Evolutionary conservation across 2,888 invertebrate genomes (phyloP).

Genomic region (Vesta saturnalis): DNA sequence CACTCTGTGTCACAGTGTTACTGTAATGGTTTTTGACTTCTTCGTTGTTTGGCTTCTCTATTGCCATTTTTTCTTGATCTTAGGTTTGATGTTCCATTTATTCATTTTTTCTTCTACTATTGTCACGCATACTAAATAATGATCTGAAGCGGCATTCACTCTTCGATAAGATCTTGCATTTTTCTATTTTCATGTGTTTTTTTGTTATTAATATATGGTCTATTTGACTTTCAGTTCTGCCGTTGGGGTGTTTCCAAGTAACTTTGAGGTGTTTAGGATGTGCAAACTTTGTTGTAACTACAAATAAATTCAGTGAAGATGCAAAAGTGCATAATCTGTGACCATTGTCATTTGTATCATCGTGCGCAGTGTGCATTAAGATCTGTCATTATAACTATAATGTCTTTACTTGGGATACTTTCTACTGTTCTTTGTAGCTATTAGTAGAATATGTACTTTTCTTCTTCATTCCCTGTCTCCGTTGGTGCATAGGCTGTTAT

Average conservation of each 20-base stretch:
- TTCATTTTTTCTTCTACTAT: conserved; percentile 3
- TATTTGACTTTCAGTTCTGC: too few relatives aligned
- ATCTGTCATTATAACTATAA: too few relatives aligned
- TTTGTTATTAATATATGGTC: too few relatives aligned
- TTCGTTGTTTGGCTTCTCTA: neutral
- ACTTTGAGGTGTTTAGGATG: neutral
- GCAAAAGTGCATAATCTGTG: neutral
- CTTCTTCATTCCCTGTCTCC: too few relatives aligned
- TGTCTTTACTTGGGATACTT: neutral
- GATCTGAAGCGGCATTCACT: too few relatives aligned
- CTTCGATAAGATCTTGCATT: neutral
- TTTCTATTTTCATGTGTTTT: neutral
- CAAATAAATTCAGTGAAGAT: neutral
- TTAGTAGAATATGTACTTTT: neutral
- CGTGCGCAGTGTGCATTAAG: neutral
- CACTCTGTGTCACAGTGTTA: neutral
- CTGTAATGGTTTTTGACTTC: neutral
- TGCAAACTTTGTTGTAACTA: neutral
- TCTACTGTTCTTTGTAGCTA: neutral
- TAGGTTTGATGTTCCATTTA: neutral
- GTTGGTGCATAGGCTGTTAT: too few relatives aligned
- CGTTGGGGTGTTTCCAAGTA: too few relatives aligned
- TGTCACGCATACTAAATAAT: too few relatives aligned
- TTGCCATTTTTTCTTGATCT: conserved; percentile 1
- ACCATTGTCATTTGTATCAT: neutral